These are phyloP conservation scores for Serilophus lunatus DNA, from an alignment of 2,113 vertebrate species.

Conservation along the genomic window DNA sequence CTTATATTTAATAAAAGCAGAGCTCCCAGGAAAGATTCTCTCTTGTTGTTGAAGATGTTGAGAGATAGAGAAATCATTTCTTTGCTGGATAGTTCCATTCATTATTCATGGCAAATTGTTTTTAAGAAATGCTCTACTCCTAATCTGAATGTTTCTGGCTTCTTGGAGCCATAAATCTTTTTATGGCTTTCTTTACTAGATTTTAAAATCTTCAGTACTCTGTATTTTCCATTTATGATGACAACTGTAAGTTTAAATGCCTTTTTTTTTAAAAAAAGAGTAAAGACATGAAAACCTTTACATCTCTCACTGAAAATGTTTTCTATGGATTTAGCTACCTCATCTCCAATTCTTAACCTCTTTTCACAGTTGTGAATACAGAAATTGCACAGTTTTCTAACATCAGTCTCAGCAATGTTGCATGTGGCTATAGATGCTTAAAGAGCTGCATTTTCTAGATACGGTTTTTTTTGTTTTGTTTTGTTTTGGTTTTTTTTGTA, in stretches of 20 bases:
- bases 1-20: neutral
- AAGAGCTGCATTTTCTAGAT: neutral
- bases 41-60: neutral
- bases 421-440: neutral
- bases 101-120: neutral
- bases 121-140: neutral
- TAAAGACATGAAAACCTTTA: neutral
- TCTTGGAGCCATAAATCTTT: neutral
- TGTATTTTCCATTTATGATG: neutral
- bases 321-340: neutral
- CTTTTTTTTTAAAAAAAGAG: neutral
- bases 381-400: neutral
- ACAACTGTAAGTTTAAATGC: neutral
- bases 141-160: neutral
- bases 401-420: neutral
- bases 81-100: neutral
- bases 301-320: neutral
- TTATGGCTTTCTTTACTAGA: neutral
- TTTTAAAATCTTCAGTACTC: neutral
- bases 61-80: neutral
- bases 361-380: neutral
- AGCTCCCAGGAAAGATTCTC: neutral
- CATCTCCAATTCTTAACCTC: neutral
- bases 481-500: no score
- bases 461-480: no score